Base-by-base conservation (phyloP, 1,140 invertebrate species). In the Fopius arisanus region DNA sequence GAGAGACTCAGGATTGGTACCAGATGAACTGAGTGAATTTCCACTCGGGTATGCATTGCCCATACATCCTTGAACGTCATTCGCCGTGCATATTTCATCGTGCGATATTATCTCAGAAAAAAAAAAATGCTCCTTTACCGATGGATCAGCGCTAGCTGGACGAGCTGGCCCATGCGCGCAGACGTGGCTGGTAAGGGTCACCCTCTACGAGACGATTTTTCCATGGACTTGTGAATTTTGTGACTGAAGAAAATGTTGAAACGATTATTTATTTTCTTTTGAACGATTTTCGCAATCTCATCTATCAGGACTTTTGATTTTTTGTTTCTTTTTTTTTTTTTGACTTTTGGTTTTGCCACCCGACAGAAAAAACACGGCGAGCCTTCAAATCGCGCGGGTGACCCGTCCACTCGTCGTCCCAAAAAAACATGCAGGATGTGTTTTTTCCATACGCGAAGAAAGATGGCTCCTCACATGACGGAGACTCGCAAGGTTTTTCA, bases 391-490 rank as follows among this genome's bases (percentile, higher is more conserved):
- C 62, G 69, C 65, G 67, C 37, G 78, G 78, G 78, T 83, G 82
- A 85, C 83, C 82, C 83, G 79, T 84, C 81, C 83, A 80, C 83
- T 83, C 82, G 81, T 72, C 76, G 76, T 83, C 77, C 75, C 41
- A 68, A 77, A 77, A 67, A 72, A 76, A 80, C 78, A 82, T 85
- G 82, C 82, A 84, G 82, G 83, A 85, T 83, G 78, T 84, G 83
- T 85, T 85, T 85, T 85, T 85, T 82, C 83, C 77, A 71, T 70
- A 29, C 21, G 62, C 28, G 70, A 40, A 62, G 19, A 63, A 59
- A 23, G 41, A 59, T 37, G 37, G 48, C 69, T 21, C 59, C 41
- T 69, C 14, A 29, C 29, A 51, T 69, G 28, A 28, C 41, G 33
- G 59, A 43, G 59, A 65, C 59, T 72, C 70, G 59, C 59, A 40